phyloP scores from a whole-genome alignment of 2,113 vertebrate genomes.

The Brachypteracias leptosomus region DNA sequence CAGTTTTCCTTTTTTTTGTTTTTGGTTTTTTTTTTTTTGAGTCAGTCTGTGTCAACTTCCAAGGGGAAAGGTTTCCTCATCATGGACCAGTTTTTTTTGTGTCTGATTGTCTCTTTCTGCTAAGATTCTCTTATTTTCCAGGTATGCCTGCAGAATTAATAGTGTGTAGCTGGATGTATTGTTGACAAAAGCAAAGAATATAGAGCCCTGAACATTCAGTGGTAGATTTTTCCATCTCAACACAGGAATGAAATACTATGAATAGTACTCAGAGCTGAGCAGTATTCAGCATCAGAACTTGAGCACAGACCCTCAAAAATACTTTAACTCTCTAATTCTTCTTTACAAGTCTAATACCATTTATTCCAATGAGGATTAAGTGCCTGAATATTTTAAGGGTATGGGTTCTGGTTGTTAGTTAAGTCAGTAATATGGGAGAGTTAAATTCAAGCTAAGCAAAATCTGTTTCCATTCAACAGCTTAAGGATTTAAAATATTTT shows the following conservation, averaged over 20 bases:
- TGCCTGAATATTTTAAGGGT: not conserved
- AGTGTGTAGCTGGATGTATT: not conserved
- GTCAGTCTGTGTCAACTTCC: not conserved
- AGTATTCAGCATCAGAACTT: not conserved
- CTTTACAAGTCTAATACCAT: not conserved
- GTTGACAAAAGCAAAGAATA: not conserved
- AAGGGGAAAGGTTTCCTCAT: not conserved
- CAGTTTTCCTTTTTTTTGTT: accelerated
- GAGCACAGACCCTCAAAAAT: not conserved
- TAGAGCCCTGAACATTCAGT: not conserved
- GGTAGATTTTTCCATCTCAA: not conserved
- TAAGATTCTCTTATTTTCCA: not conserved
- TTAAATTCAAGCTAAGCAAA: not conserved
- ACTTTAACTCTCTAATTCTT: not conserved
- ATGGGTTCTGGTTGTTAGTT: not conserved
- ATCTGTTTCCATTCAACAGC: not conserved
- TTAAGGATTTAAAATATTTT: not conserved
- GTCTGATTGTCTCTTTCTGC: not conserved
- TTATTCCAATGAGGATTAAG: not conserved
- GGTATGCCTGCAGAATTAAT: not conserved
- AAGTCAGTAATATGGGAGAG: not conserved
- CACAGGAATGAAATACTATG: not conserved
- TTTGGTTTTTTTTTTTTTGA: too few species aligned
- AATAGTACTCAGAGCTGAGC: not conserved
- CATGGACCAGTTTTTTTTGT: not conserved